Conservation (phyloP, 2,113 vertebrate genomes). For the Leiothrix lutea region DNA sequence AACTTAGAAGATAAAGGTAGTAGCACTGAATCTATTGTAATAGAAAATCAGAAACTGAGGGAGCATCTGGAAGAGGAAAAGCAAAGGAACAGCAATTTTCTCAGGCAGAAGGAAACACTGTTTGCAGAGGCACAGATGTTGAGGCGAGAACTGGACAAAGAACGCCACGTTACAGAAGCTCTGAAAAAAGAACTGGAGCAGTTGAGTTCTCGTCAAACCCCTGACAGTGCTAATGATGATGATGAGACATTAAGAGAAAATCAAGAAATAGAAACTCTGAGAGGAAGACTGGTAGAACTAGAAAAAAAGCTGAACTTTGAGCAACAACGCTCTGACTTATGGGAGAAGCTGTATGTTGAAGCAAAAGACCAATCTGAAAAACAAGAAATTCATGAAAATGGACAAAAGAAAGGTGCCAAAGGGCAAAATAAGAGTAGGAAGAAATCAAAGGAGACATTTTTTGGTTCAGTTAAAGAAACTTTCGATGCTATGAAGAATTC, state of each 20-base stretch:
- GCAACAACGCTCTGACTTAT: conserved; percentile 94
- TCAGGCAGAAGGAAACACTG: conserved; percentile 80
- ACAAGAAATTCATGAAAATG: conserved; percentile 40
- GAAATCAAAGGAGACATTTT: conserved; percentile 81
- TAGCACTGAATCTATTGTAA: conserved; percentile 72
- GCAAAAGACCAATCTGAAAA: conserved; percentile 81
- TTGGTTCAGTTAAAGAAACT: conserved; percentile 90
- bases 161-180: conserved; percentile 75
- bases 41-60: conserved; percentile 86
- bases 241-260: conserved; percentile 18
- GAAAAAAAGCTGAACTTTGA: conserved; percentile 90
- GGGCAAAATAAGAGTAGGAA: conserved; percentile 75
- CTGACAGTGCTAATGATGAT: background rate
- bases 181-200: conserved; percentile 79
- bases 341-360: conserved; percentile 94
- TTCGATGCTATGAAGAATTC: conserved; percentile 98
- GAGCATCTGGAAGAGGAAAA: conserved; percentile 85
- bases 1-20: conserved; percentile 81
- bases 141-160: conserved; percentile 82
- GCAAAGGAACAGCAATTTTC: conserved; percentile 74
- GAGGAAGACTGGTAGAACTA: conserved; percentile 80
- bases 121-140: conserved; percentile 82
- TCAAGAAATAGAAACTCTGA: conserved; percentile 74
- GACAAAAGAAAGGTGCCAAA: conserved; percentile 68
- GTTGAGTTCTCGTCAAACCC: conserved; percentile 57